Conservation (phyloP, 2,888 invertebrate genomes). For the Cremastinae sp. region DNA sequence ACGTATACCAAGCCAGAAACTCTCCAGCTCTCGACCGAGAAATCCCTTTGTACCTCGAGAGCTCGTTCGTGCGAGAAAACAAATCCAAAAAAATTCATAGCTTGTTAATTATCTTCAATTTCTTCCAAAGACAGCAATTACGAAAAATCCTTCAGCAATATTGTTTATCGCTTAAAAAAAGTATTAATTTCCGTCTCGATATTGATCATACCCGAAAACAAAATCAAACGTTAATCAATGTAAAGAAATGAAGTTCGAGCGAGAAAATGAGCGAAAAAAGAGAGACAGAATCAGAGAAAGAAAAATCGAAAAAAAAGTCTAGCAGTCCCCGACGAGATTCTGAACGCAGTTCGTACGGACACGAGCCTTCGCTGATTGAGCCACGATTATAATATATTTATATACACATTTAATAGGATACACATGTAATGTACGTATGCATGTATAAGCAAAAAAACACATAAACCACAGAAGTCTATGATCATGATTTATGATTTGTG, state of each 20-base stretch:
- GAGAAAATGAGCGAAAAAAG: not conserved
- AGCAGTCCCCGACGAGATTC: slow-evolving; percentile 65
- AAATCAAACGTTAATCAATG: not conserved
- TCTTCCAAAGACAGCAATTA: slow-evolving; percentile 8
- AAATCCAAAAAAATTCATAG: no score
- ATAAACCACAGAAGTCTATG: slow-evolving; percentile 66
- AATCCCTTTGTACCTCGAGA: slow-evolving; percentile 41
- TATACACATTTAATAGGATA: slow-evolving; percentile 61
- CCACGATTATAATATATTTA: slow-evolving; percentile 72
- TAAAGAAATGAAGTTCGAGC: not conserved
- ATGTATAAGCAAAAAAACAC: slow-evolving; percentile 57
- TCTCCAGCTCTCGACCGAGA: slow-evolving; percentile 65
- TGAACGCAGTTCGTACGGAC: slow-evolving; percentile 65
- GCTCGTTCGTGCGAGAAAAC: slow-evolving; percentile 19
- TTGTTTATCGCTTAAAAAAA: slow-evolving; percentile 14
- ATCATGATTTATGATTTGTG: slow-evolving; percentile 66
- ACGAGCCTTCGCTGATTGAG: slow-evolving; percentile 67
- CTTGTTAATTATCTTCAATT: slow-evolving; percentile 16
- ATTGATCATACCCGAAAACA: no score
- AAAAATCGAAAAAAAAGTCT: slow-evolving; percentile 45
- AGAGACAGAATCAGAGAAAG: slow-evolving; percentile 11
- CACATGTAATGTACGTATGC: slow-evolving; percentile 54
- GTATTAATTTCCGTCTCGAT: not conserved
- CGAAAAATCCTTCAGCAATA: slow-evolving; percentile 26
- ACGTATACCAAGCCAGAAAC: slow-evolving; percentile 73